Evolutionary conservation across 2,113 vertebrate genomes (phyloP).

Genomic region (Crotalus viridis): DNA sequence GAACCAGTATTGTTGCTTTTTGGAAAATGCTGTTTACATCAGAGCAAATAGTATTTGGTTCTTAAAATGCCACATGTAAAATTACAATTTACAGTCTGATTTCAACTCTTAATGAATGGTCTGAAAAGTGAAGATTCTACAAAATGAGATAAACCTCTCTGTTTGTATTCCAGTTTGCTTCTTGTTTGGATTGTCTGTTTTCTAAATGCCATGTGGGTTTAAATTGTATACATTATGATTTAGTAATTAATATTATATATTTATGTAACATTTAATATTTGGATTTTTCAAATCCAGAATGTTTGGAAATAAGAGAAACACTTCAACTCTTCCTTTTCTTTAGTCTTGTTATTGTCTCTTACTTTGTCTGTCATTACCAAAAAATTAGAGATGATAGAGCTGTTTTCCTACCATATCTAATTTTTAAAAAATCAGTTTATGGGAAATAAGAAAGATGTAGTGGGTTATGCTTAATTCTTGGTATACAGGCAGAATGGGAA

Average conservation of each 20-base stretch:
- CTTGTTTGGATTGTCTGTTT: not conserved
- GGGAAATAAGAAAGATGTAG: not conserved
- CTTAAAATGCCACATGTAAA: not conserved
- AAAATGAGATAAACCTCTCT: not conserved
- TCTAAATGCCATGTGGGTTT: not conserved
- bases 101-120: not conserved
- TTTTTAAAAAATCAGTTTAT: not conserved
- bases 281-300: not conserved
- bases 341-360: not conserved
- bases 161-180: not conserved
- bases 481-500: not conserved
- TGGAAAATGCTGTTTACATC: not conserved
- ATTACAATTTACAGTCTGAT: not conserved
- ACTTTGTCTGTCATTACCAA: not conserved
- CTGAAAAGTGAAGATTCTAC: not conserved
- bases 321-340: not conserved
- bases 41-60: not conserved
- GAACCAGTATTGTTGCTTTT: not conserved
- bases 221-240: not conserved
- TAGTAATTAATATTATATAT: not conserved
- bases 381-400: not conserved
- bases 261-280: not conserved
- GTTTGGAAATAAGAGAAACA: not conserved
- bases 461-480: not conserved
- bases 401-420: not conserved